Percentiles rank a stretch among this genome's conserved stretches.
Conservation (phyloP, 1,140 invertebrate species). For the Camponotus vicinus region DNA sequence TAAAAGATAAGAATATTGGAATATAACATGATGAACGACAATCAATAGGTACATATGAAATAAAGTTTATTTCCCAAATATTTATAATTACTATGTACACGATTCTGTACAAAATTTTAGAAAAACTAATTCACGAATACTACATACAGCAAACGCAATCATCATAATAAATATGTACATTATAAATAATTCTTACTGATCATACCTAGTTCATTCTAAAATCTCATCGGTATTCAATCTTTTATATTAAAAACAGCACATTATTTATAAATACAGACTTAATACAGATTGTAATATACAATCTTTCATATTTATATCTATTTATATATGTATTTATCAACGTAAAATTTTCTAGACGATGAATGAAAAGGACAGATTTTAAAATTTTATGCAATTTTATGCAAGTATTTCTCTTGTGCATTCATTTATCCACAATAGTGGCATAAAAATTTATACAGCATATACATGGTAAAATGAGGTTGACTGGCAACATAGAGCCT, state of each 20-base stretch:
- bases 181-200: constrained; percentile 63
- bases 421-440: constrained; percentile 49
- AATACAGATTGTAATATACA: constrained; percentile 74
- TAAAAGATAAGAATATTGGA: not conserved
- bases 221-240: constrained; percentile 56
- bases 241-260: constrained; percentile 67
- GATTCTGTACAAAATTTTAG: constrained; percentile 81
- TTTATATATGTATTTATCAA: constrained; percentile 59
- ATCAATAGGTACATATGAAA: constrained; percentile 68
- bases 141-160: constrained; percentile 70
- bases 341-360: constrained; percentile 51
- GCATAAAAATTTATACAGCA: constrained; percentile 54
- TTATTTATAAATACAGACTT: constrained; percentile 70
- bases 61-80: constrained; percentile 75
- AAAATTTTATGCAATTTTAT: constrained; percentile 10
- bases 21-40: not conserved
- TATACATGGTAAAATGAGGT: constrained; percentile 52
- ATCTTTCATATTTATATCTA: constrained; percentile 51
- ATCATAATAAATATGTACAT: constrained; percentile 78
- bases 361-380: constrained; percentile 37
- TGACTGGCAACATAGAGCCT: constrained; percentile 14
- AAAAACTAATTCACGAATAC: constrained; percentile 72
- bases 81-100: constrained; percentile 75
- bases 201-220: constrained; percentile 44
- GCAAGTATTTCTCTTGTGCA: constrained; percentile 48